Base-by-base conservation (phyloP, 1,140 invertebrate genomes). In the Tachypleus tridentatus region DNA sequence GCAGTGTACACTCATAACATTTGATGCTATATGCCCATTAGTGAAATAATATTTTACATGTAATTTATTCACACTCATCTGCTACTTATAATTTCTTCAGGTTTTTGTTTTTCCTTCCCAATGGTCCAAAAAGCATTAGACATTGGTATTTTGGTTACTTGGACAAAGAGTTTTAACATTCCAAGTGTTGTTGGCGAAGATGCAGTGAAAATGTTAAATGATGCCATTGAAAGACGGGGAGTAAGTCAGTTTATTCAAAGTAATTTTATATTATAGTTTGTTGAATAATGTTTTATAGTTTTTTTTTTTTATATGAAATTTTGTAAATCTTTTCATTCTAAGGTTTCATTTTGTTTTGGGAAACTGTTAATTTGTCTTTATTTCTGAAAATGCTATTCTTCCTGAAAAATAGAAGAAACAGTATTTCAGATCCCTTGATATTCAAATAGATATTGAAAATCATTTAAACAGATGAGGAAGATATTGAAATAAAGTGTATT, bases 21-120 rank as follows among this genome's bases (percentile, higher is more conserved):
- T 47, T 29, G 7, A 9, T 62, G 29, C 4, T 51, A 29, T 47
- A 4, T 47, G 51, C 29, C 3, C 8, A n/a, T 10, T 47, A 8
- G 7, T 62, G 29, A 9, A 60, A n/a, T 11, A 54, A 52, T 58
- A 6, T 9, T 50, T 50, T 10, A 9, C 29, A 10, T 3, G 3
- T 29, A 9, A 29, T 50, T 47, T 2, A 57, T 7, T 63, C 9
- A 7, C 57, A 11, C 1, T 64, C 7, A 29, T 29, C 29, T 29
- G 29, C 29, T 29, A 29, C 29, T 29, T 29, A 57, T 58, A 53
- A 11, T 11, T 57, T 66, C 56, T 52, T 47, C 67, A 79, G 84
- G 88, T 6, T 91, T 91, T 73, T 89, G 87, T 3, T 92, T 91
- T 76, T 89, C 87, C 5, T 91, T 91, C 70, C 89, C 89, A 0